Percentiles rank a stretch among this genome's conserved stretches.
phyloP scores from a whole-genome alignment of 2,113 vertebrate genomes.

The Atractosteus spatula region DNA sequence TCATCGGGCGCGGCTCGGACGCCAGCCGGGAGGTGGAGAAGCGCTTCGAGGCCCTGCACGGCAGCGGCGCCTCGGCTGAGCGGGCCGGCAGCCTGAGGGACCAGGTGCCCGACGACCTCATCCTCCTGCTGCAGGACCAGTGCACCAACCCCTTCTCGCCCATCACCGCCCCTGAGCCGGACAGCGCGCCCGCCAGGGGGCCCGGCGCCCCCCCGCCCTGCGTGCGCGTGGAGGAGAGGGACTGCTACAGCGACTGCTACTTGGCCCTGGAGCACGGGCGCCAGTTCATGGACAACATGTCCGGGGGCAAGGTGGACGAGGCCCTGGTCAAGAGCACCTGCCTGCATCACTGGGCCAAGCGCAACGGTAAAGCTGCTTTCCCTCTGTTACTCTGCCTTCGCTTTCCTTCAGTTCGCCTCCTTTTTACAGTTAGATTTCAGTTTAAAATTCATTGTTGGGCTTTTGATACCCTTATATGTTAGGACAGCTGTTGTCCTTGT shows the following conservation, averaged over 20 bases:
- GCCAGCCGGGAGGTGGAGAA: slow-evolving; percentile 89
- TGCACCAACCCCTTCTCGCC: slow-evolving; percentile 95
- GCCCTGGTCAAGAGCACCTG: slow-evolving; percentile 91
- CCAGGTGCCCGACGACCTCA: slow-evolving; percentile 84
- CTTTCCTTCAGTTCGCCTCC: not conserved
- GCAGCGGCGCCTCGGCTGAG: slow-evolving; percentile 70
- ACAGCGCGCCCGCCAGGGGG: slow-evolving; percentile 49
- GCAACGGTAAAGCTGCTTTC: slow-evolving; percentile 75
- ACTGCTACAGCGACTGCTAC: slow-evolving; percentile 94
- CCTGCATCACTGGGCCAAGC: slow-evolving; percentile 92
- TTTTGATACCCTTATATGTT: too few species aligned
- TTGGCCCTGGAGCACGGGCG: slow-evolving; percentile 94
- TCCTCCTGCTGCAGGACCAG: slow-evolving; percentile 91
- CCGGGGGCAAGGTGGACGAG: slow-evolving; percentile 95
- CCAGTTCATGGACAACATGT: slow-evolving; percentile 99
- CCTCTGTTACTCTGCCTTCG: not conserved
- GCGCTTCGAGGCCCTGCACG: slow-evolving; percentile 86
- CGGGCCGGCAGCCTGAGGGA: slow-evolving; percentile 75
- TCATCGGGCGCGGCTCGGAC: slow-evolving; percentile 88
- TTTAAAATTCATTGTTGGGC: not conserved
- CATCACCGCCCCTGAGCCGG: slow-evolving; percentile 77
- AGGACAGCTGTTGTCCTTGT: not conserved
- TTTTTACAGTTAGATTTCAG: not conserved
- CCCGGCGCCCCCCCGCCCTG: slow-evolving; percentile 61
- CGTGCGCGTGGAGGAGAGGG: slow-evolving; percentile 88